A percentile compares a stretch with the other conserved stretches of the same genome.
Evolutionary conservation across 2,888 invertebrate genomes (phyloP).

Genomic region (Pseudoips prasinana): DNA sequence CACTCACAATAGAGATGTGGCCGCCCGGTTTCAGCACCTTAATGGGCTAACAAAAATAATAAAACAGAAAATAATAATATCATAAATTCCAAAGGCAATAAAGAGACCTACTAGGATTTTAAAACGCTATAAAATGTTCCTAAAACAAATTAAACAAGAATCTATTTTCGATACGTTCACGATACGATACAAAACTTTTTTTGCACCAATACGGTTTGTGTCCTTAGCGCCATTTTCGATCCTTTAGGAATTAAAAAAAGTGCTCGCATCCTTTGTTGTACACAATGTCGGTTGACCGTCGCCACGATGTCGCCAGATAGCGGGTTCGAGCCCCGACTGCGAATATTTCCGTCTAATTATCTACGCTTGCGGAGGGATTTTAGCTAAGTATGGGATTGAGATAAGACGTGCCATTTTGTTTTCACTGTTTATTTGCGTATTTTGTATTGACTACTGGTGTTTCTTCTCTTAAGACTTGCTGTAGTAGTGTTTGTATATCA

Average conservation of each 20-base stretch:
- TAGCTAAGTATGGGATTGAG: conserved; percentile 31
- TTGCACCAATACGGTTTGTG: no score
- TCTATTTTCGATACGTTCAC: conserved; percentile 15
- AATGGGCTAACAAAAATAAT: no score
- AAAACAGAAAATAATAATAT: no score
- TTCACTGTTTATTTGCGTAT: conserved; percentile 25
- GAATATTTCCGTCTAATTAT: conserved; percentile 68
- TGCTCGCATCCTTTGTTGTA: conserved; percentile 43
- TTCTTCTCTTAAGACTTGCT: no score
- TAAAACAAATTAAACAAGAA: conserved; percentile 7
- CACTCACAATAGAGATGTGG: no score
- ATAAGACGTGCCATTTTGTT: conserved; percentile 35
- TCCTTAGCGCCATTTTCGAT: conserved; percentile 30
- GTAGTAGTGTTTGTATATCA: no score
- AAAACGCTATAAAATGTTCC: no score
- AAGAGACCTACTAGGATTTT: no score
- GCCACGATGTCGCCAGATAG: conserved; percentile 68
- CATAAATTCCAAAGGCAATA: no score
- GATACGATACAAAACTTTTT: not conserved
- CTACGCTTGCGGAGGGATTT: conserved; percentile 34
- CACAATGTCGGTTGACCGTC: conserved; percentile 50
- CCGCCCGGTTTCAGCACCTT: no score
- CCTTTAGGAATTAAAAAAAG: conserved; percentile 37
- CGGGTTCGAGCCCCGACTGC: conserved; percentile 48
- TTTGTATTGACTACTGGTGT: conserved; percentile 24